These are phyloP conservation scores for Barbus barbus DNA, from an alignment of 2,113 vertebrate genomes.

Conservation along the genomic window DNA sequence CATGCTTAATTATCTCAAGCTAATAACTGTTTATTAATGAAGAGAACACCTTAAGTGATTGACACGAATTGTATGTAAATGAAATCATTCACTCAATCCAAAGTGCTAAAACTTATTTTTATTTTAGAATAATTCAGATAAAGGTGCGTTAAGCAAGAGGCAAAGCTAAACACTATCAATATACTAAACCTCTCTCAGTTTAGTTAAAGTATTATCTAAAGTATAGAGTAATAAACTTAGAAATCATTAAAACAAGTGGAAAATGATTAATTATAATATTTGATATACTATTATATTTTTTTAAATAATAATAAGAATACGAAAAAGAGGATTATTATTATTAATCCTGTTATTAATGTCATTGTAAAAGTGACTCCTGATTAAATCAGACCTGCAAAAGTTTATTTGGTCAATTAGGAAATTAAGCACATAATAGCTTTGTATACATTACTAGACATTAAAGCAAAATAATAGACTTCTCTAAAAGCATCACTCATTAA, in stretches of 20 bases:
- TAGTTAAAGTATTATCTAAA: neutral
- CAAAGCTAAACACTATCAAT: neutral
- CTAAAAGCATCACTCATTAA: constrained; percentile 74
- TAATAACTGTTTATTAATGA: constrained; percentile 74
- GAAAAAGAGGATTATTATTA: neutral
- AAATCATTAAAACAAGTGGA: too few species aligned
- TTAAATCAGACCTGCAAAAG: neutral
- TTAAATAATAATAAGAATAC: too few species aligned
- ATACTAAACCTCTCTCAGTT: neutral
- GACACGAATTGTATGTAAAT: constrained; percentile 70
- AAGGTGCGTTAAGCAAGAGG: neutral
- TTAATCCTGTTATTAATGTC: neutral
- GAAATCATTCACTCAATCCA: constrained; percentile 68
- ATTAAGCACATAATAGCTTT: neutral
- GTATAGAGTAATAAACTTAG: too few species aligned
- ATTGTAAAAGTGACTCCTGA: neutral
- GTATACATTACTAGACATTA: neutral
- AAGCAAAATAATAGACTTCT: constrained; percentile 64
- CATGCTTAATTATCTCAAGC: constrained; percentile 81
- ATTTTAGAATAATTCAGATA: neutral
- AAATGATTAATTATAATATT: too few species aligned
- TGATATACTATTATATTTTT: too few species aligned
- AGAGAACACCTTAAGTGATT: constrained; percentile 78
- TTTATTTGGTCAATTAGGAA: constrained; percentile 3
- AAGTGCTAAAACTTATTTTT: constrained; percentile 56